These are phyloP conservation scores for Toxonevra muliebris DNA, from an alignment of 2,888 invertebrate genomes.

Conservation along the genomic window DNA sequence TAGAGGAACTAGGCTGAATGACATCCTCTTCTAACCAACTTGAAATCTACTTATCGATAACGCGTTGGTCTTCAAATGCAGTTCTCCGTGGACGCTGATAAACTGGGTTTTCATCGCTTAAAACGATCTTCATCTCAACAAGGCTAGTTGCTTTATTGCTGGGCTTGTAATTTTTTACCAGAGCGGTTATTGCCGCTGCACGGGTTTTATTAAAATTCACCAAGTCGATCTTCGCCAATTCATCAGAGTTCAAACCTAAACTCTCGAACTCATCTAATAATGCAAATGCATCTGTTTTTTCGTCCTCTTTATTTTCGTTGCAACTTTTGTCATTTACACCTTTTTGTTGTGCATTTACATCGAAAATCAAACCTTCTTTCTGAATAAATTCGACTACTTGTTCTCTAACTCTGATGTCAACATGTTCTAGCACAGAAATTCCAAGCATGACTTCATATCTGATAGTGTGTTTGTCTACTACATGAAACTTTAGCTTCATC, in stretches of 20 bases:
- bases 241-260: constrained; percentile 7
- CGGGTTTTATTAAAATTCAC: no score
- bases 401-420: constrained; percentile 4
- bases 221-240: not conserved
- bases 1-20: constrained; percentile 49
- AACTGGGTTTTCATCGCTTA: constrained; percentile 23
- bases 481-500: not conserved
- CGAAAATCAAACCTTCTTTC: not conserved
- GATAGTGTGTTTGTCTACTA: constrained; percentile 2
- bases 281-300: not conserved
- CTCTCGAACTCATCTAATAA: not conserved
- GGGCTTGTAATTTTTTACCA: constrained; percentile 18
- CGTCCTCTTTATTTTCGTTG: not conserved
- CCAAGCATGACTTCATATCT: constrained; percentile 14
- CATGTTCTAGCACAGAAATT: constrained; percentile 9
- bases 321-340: no score
- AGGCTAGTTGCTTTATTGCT: not conserved
- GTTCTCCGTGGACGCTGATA: constrained; percentile 16
- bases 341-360: no score
- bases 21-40: constrained; percentile 53
- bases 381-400: constrained; percentile 8
- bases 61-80: constrained; percentile 8
- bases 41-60: constrained; percentile 46
- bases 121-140: constrained; percentile 29
- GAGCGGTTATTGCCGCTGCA: not conserved